Evolutionary conservation across 2,113 vertebrate species (phyloP), one percentile per base, ranked within the genome.

Genomic region (Pomatostomus ruficeps): DNA sequence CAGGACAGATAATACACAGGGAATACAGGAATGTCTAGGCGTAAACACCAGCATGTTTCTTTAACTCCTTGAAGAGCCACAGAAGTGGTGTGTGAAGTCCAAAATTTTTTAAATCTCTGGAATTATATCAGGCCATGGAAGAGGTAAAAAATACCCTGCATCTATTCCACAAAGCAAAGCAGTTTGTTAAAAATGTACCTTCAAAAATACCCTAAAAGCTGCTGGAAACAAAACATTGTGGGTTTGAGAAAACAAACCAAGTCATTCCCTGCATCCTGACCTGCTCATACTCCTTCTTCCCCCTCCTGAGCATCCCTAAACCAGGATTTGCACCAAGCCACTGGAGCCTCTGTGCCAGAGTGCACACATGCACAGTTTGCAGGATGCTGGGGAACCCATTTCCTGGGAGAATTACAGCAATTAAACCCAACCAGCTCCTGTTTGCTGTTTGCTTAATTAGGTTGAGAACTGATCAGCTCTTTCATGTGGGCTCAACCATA

Each of bases 361-460:
- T 1, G 1, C 42, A 48, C 55, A 4, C 7, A 9, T 0, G 0
- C 15, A 10, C 0, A 3, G 19, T n/a, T 55, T 10, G 61, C 4
- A n/a, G 66, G 40, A 55, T 73, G 58, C 28, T 9, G 4, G 28
- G 58, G 45, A 49, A 89, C 24, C 45, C 8, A 3, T 87, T 94
- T 75, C 88, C 72, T 71, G 46, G 54, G 93, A 91, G 79, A 95
- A 88, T 40, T 40, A 40, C 45, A 52, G 76, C 74, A 80, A 85
- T 89, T 78, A 65, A 87, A n/a, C 36, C 45, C 57, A 75, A 49
- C 12, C 31, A 3, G 72, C 68, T 88, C 76, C 72, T 72, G 51
- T 61, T 95, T 81, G 70, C 83, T 62, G 12, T 85, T 91, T 67
- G 75, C 88, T 91, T 92, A 89, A 92, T 93, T 93, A 83, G 66